Evolutionary conservation across 1,140 invertebrate genomes (phyloP), one percentile per base, ranked within the genome.

Genomic region (Macrotrachela quadricornifera): DNA sequence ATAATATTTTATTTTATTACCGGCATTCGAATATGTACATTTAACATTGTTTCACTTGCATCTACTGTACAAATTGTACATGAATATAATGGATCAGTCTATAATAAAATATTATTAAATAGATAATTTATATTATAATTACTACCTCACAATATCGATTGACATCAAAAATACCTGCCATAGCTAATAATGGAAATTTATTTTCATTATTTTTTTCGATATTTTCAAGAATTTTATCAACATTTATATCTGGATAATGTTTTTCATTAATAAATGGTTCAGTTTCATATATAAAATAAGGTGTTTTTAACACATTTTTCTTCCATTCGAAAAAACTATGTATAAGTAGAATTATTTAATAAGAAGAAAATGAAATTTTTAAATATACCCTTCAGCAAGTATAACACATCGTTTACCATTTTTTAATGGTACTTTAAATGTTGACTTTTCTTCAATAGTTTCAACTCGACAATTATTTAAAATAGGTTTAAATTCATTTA

Each of bases 251-350:
- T 30, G 16, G 37, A n/a, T 41, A 17, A 39, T 41, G 14, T 39
- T 54, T 49, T 36, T 21, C 44, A 46, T 51, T 16, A 43, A 12
- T 39, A 39, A 14, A 17, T 30, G 57, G 55, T 46, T 81, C 77
- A 45, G 74, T 71, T 46, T 75, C 69, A 66, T 80, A 80, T 55
- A 87, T 78, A 55, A 80, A 79, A 67, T 80, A 84, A 0, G 83
- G 80, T 63, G 82, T 79, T 62, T 83, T 85, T 30, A 63, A 65
- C 1, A 59, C 58, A 51, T 60, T 62, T 60, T 66, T 62, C 65
- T 84, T 77, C 83, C 83, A 87, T 69, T 87, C 83, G 68, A 81
- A 87, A 64, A 81, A 85, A 3, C 67, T 70, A 41, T 2, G 8
- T 4, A 30, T 30, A 30, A 30, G 21, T 61, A 58, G 17, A 30